These are phyloP conservation scores for Notarius quadriscutis DNA, from an alignment of 2,113 vertebrate genomes.

Conservation along the genomic window DNA sequence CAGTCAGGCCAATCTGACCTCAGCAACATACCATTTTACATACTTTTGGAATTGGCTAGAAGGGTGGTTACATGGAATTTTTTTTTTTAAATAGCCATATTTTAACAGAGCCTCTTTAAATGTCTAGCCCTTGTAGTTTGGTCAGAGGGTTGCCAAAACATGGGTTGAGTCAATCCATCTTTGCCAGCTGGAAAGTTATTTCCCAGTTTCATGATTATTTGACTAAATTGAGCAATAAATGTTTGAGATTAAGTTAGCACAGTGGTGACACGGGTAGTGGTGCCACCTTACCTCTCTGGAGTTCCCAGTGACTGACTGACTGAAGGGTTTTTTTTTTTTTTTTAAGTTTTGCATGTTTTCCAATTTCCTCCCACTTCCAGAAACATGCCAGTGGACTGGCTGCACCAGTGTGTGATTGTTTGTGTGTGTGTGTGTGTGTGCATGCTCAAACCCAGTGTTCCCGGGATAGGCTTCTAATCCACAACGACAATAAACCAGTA, in stretches of 20 bases:
- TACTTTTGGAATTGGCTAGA: neutral
- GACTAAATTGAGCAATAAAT: neutral
- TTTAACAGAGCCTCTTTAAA: neutral
- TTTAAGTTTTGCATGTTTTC: neutral
- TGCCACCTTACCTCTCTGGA: neutral
- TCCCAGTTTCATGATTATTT: neutral
- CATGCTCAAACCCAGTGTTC: neutral
- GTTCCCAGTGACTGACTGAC: too few relatives aligned
- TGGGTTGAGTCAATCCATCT: neutral
- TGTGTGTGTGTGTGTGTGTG: neutral
- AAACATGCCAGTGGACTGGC: neutral
- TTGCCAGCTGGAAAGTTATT: neutral
- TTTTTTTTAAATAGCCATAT: neutral
- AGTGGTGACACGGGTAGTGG: neutral
- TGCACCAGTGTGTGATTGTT: neutral
- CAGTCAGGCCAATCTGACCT: neutral
- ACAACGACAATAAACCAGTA: neutral
- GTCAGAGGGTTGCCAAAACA: neutral
- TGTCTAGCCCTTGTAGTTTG: neutral
- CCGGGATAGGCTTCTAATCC: neutral
- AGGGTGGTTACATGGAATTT: neutral
- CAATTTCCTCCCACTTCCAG: neutral
- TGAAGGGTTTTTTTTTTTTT: too few relatives aligned
- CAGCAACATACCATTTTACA: constrained; percentile 22
- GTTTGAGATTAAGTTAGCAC: neutral